Conservation (phyloP, 2,888 invertebrate genomes). For the Blastobasis lacticolella region DNA sequence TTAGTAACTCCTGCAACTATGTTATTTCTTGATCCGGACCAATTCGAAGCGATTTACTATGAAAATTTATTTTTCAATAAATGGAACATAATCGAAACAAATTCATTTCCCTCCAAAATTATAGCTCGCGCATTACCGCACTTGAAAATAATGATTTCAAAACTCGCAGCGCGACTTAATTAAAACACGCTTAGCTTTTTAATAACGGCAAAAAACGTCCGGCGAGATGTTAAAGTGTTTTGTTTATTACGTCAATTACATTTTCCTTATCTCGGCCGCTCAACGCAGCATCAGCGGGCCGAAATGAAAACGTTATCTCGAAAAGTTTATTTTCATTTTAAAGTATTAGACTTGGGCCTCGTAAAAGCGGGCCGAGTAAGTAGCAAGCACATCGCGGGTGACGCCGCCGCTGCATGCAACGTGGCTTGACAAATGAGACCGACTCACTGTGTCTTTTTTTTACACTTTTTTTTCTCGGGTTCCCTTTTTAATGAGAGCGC, state of each 20-base stretch:
- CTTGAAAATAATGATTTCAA: no score
- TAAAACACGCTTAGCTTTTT: not conserved
- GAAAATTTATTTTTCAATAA: no score
- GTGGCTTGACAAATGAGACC: conserved; percentile 57
- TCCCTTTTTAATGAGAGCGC: conserved; percentile 48
- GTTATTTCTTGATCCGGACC: no score
- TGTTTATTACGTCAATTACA: conserved; percentile 9
- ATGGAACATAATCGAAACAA: no score
- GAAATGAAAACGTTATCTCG: conserved; percentile 34
- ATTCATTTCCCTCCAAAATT: no score
- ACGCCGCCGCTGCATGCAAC: conserved; percentile 44
- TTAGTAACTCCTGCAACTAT: no score
- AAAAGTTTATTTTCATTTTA: conserved; percentile 41
- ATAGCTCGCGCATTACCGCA: no score
- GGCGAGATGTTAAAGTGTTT: conserved; percentile 3
- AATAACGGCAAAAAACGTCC: conserved; percentile 1
- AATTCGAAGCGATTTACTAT: no score
- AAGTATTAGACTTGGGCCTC: conserved; percentile 40
- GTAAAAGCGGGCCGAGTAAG: no score
- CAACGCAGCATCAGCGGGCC: conserved; percentile 13
- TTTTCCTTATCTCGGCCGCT: conserved; percentile 7
- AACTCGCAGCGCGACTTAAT: not conserved
- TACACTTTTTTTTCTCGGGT: conserved; percentile 23
- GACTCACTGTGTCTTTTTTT: conserved; percentile 37
- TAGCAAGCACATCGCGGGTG: conserved; percentile 37